Evolutionary conservation across 2,888 invertebrate genomes (phyloP).

Genomic region (Alsophila aescularia): DNA sequence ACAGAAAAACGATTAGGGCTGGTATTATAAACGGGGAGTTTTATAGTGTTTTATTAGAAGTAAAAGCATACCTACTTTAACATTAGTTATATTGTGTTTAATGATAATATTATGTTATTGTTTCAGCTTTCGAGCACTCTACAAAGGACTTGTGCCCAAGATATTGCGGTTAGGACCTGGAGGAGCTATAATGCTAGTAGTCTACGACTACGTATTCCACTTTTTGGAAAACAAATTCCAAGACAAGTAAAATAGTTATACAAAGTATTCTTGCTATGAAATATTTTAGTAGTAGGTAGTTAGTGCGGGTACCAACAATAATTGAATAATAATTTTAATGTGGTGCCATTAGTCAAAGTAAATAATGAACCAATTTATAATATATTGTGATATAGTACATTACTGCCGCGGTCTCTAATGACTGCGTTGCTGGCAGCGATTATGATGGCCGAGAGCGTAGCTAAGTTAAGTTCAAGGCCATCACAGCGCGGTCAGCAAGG

Average conservation of each 20-base stretch:
- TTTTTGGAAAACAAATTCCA: slow-evolving; percentile 85
- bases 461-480: no score
- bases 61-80: no score
- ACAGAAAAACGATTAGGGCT: no score
- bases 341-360: not conserved
- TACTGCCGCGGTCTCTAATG: no score
- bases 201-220: slow-evolving; percentile 94
- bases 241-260: not conserved
- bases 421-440: no score
- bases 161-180: slow-evolving; percentile 96
- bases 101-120: slow-evolving; percentile 16
- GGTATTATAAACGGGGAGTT: no score
- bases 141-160: slow-evolving; percentile 96
- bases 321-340: no score
- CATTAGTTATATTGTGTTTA: not conserved
- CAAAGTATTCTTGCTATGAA: not conserved
- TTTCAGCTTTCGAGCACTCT: slow-evolving; percentile 92
- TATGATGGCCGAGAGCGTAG: no score
- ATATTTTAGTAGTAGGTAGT: not conserved
- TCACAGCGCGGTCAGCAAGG: no score
- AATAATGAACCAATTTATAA: not conserved
- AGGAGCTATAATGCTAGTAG: slow-evolving; percentile 97
- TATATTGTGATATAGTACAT: not conserved
- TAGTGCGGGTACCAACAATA: no score
- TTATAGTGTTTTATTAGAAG: no score